A percentile compares a stretch with the other conserved stretches of the same genome.
phyloP scores from a whole-genome alignment of 2,797 vertebrate species.

The Luscinia megarhynchos region DNA sequence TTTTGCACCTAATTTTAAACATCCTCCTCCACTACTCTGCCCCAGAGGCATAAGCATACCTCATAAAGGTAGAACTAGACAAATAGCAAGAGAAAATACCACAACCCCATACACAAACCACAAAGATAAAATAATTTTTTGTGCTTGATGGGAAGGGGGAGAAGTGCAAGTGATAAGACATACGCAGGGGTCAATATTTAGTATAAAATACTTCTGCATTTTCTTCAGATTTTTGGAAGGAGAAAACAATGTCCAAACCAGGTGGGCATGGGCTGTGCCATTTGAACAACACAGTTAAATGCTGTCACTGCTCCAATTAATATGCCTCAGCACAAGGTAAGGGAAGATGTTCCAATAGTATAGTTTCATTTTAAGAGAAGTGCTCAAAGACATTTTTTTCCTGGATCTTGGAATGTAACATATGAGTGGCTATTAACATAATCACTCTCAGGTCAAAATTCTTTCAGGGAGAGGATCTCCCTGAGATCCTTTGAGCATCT shows the following conservation, averaged over 20 bases:
- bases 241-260: neutral
- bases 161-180: neutral
- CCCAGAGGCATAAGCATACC: neutral
- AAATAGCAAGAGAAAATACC: constrained; percentile 16
- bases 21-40: neutral
- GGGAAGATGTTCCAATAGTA: neutral
- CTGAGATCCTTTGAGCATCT: neutral
- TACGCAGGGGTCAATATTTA: neutral
- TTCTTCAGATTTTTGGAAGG: neutral
- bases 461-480: neutral
- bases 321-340: neutral
- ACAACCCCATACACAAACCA: neutral
- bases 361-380: neutral
- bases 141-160: neutral
- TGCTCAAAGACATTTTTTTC: neutral
- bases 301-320: neutral
- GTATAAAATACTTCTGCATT: neutral
- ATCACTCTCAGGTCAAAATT: neutral
- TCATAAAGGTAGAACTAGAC: neutral
- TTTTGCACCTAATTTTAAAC: constrained; percentile 29
- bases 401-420: neutral
- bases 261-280: neutral
- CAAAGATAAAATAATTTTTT: neutral
- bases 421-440: neutral
- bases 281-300: neutral